phyloP scores from a whole-genome alignment of 1,140 invertebrate species.

The Drosophila miranda region DNA sequence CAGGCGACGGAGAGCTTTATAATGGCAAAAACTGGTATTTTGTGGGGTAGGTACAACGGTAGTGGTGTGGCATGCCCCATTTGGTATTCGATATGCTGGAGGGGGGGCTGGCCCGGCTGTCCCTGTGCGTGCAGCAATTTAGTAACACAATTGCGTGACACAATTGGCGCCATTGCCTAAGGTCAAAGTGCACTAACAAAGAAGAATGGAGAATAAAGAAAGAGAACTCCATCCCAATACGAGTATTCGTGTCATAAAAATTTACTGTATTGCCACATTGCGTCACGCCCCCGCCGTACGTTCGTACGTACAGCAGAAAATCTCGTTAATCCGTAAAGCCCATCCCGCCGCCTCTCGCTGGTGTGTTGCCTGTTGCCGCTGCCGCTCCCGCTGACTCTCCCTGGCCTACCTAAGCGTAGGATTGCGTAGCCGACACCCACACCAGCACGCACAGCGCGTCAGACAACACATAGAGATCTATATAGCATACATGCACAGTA shows the following conservation, averaged over 20 bases:
- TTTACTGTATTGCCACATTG: background rate
- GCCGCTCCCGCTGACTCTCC: background rate
- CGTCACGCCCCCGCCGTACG: no score
- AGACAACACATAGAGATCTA: background rate
- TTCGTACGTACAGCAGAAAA: no score
- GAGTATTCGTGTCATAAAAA: slow-evolving; percentile 39
- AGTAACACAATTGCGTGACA: slow-evolving; percentile 22
- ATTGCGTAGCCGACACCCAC: no score
- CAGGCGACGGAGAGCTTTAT: slow-evolving; percentile 19
- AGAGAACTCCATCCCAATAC: background rate
- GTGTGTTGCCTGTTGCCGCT: slow-evolving; percentile 3
- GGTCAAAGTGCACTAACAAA: slow-evolving; percentile 51
- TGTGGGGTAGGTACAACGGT: background rate
- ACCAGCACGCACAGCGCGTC: no score
- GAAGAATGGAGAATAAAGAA: background rate
- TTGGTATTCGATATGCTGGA: background rate
- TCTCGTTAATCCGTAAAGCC: no score
- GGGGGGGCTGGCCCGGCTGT: background rate
- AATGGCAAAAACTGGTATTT: slow-evolving; percentile 29
- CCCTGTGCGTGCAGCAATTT: slow-evolving; percentile 44
- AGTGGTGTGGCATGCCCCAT: no score
- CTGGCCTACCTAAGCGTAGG: background rate
- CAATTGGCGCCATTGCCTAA: slow-evolving; percentile 48
- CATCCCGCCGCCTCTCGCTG: no score
- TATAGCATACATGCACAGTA: background rate